Percentiles rank a stretch among this genome's conserved stretches.
Evolutionary conservation across 2,113 vertebrate genomes (phyloP).

Genomic region (Alces alces): DNA sequence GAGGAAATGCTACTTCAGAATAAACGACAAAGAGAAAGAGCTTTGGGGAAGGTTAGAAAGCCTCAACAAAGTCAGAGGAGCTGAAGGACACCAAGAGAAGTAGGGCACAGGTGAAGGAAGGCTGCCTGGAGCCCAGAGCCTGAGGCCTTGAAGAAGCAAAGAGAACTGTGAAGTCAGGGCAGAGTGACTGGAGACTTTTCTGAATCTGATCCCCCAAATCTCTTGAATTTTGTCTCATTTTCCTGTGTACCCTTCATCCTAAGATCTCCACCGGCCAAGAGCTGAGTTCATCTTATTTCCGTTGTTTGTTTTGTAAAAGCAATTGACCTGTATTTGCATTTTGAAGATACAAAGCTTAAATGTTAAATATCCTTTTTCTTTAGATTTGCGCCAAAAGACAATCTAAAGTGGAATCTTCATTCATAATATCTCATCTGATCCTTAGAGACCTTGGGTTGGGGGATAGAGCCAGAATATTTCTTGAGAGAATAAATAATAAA

Average conservation of each 20-base stretch:
- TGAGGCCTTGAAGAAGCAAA: not conserved
- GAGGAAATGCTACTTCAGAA: not conserved
- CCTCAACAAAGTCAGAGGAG: not conserved
- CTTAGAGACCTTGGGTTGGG: not conserved
- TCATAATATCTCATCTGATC: not conserved
- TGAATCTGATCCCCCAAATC: not conserved
- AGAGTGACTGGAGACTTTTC: not conserved
- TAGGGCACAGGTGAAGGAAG: not conserved
- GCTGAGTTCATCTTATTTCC: not conserved
- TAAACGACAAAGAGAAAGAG: not conserved
- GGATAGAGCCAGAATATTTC: not conserved
- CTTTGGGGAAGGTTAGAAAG: not conserved
- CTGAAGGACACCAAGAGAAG: not conserved
- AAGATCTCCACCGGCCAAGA: not conserved
- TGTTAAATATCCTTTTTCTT: not conserved
- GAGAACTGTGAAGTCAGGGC: not conserved
- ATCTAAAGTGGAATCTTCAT: not conserved
- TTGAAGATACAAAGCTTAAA: slow-evolving; percentile 22
- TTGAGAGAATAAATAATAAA: not conserved
- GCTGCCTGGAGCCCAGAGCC: not conserved
- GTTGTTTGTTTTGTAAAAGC: not conserved
- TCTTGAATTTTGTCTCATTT: not conserved
- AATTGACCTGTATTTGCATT: not conserved
- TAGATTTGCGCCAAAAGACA: not conserved
- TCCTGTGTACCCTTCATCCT: not conserved